phyloP scores from a whole-genome alignment of 2,888 invertebrate genomes.

The Diaphora mendica region DNA sequence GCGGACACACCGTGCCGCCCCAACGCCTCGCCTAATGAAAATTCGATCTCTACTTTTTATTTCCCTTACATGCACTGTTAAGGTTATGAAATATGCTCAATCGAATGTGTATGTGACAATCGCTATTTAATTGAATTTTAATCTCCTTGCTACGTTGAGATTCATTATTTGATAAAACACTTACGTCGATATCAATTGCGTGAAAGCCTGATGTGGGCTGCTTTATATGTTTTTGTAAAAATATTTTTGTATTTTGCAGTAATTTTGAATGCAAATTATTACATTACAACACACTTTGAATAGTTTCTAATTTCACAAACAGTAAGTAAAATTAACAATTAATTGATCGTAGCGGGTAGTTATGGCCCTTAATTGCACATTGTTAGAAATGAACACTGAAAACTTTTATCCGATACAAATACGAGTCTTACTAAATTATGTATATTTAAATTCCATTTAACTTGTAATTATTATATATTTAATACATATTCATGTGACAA shows the following conservation, averaged over 20 bases:
- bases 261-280: background rate
- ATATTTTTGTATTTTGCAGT: background rate
- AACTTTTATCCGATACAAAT: background rate
- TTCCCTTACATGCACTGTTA: constrained; percentile 61
- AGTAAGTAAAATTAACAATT: too few species aligned
- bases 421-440: too few species aligned
- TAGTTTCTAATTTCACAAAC: background rate
- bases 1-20: constrained; percentile 81
- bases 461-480: too few species aligned
- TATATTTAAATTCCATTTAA: too few species aligned
- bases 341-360: too few species aligned
- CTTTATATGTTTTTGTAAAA: too few species aligned
- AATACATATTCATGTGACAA: too few species aligned
- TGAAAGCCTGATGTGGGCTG: too few species aligned
- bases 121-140: constrained; percentile 34
- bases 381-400: background rate
- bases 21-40: constrained; percentile 85
- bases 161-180: constrained; percentile 22
- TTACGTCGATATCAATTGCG: background rate
- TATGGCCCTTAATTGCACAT: background rate
- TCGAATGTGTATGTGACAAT: constrained; percentile 46
- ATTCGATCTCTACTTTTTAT: constrained; percentile 80
- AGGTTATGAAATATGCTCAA: constrained; percentile 65
- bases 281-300: background rate
- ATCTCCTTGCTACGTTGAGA: constrained; percentile 24